These are phyloP conservation scores for Tursiops truncatus DNA, from an alignment of 2,113 vertebrate species.

Conservation along the genomic window DNA sequence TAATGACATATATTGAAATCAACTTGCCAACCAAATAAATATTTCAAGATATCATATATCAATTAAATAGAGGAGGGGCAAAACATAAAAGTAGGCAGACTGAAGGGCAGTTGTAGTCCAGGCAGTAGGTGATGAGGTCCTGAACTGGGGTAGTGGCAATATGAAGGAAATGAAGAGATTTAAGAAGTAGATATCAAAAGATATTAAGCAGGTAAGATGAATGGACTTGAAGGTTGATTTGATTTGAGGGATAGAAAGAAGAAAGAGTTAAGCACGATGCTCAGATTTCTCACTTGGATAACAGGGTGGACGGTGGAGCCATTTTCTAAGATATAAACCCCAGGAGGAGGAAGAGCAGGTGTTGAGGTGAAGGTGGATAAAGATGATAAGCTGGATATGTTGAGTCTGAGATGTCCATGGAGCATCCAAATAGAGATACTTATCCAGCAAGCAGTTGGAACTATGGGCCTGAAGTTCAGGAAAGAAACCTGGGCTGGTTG, in stretches of 20 bases:
- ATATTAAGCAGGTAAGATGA: background rate
- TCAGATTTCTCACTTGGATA: background rate
- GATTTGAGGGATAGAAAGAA: background rate
- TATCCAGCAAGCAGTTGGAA: background rate
- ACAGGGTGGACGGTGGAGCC: background rate
- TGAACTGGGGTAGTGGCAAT: background rate
- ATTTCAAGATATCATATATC: background rate
- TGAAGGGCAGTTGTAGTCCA: background rate
- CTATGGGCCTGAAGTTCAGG: background rate
- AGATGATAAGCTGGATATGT: background rate
- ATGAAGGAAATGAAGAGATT: background rate
- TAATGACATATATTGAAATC: background rate
- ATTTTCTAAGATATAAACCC: background rate
- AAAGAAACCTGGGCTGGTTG: background rate
- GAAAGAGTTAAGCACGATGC: background rate
- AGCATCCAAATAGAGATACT: rapidly evolving
- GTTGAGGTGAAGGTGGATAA: background rate
- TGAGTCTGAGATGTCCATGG: background rate
- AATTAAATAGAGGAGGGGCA: background rate
- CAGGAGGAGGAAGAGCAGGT: background rate
- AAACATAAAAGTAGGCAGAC: background rate
- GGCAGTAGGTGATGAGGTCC: background rate
- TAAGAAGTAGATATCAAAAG: background rate
- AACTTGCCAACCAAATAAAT: background rate
- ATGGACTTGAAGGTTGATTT: background rate